phyloP scores from a whole-genome alignment of 2,113 vertebrate species.

The Megaceryle torquata region DNA sequence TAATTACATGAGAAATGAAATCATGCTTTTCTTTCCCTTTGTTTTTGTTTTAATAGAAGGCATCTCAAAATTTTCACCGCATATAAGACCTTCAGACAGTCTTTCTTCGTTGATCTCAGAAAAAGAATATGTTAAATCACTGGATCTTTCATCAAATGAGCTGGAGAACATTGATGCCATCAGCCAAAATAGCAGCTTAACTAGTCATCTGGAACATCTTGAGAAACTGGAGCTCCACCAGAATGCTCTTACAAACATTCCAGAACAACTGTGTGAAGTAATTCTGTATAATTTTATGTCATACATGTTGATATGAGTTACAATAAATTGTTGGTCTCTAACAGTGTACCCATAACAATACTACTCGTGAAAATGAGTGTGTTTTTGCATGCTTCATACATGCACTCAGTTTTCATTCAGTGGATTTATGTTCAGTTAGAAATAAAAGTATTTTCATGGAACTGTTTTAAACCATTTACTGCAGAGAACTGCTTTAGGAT shows the following conservation, averaged over 20 bases:
- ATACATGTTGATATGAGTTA: background rate
- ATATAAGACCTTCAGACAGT: constrained; percentile 72
- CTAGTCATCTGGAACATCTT: constrained; percentile 82
- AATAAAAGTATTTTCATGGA: background rate
- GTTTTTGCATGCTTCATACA: background rate
- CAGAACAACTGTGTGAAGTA: constrained; percentile 87
- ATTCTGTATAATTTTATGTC: constrained; percentile 15
- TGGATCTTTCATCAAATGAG: constrained; percentile 95
- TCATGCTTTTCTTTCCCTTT: background rate
- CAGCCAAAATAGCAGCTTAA: constrained; percentile 75
- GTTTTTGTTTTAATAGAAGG: constrained; percentile 60
- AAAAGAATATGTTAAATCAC: constrained; percentile 83
- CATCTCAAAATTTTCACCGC: constrained; percentile 61
- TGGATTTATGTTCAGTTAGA: background rate
- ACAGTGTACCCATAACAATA: background rate
- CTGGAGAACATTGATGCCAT: constrained; percentile 84
- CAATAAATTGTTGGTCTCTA: background rate
- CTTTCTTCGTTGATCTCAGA: constrained; percentile 76
- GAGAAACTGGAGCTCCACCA: constrained; percentile 89
- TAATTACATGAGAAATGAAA: background rate
- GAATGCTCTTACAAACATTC: constrained; percentile 84
- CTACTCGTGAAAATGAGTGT: background rate
- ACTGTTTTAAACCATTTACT: background rate
- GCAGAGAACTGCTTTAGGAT: background rate
- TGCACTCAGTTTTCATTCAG: background rate